A percentile compares a stretch with the other conserved stretches of the same genome.
phyloP scores from a whole-genome alignment of 2,113 vertebrate species.

The Pagrus major region DNA sequence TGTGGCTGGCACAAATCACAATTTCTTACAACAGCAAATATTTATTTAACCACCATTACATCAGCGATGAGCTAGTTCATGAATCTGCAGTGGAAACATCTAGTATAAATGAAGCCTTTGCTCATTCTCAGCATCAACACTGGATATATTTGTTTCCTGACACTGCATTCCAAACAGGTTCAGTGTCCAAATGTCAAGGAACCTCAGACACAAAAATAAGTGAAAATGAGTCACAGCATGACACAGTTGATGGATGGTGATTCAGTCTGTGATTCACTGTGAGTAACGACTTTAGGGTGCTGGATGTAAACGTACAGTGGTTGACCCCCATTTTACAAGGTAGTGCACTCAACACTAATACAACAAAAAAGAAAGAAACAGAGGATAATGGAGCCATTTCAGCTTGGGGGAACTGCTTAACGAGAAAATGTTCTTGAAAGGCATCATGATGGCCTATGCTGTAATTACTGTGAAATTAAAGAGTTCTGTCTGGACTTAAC shows the following conservation, averaged over 20 bases:
- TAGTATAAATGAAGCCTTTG: conserved; percentile 34
- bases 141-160: conserved; percentile 19
- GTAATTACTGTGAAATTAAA: conserved; percentile 32
- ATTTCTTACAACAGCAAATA: conserved; percentile 10
- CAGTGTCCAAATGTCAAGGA: conserved; percentile 1
- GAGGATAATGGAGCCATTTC: not conserved
- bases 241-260: conserved; percentile 17
- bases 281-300: not conserved
- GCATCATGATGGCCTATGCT: not conserved
- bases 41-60: conserved; percentile 6
- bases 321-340: conserved; percentile 11
- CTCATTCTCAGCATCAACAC: conserved; percentile 20
- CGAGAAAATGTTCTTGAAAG: conserved; percentile 4
- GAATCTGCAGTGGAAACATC: conserved; percentile 4
- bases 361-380: not conserved
- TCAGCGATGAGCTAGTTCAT: conserved; percentile 8
- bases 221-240: conserved; percentile 8
- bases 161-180: conserved; percentile 11
- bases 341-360: not conserved
- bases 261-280: conserved; percentile 6
- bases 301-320: conserved; percentile 7
- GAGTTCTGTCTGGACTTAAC: not conserved
- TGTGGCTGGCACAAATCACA: conserved; percentile 1
- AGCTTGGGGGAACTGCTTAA: not conserved
- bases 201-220: not conserved